Percentiles rank a stretch among this genome's conserved stretches.
Evolutionary conservation across 2,797 vertebrate genomes (phyloP).

Genomic region (Aldrovandia affinis): DNA sequence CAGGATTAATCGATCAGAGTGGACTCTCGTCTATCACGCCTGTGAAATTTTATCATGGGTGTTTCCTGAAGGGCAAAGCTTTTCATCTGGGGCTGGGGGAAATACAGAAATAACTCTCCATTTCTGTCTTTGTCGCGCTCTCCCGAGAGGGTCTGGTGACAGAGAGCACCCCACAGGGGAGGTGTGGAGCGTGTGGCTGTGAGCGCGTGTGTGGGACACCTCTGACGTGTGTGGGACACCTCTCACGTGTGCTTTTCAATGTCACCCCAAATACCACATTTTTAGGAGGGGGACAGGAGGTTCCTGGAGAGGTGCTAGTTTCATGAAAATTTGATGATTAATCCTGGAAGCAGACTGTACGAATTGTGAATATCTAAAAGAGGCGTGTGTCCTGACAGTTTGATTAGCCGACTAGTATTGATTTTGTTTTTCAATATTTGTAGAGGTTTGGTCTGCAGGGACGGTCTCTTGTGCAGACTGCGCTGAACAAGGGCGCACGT

Average conservation of each 20-base stretch:
- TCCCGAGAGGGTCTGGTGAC: neutral
- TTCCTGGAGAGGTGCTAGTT: neutral
- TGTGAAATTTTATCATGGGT: neutral
- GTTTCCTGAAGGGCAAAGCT: conserved; percentile 1
- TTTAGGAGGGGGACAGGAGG: neutral
- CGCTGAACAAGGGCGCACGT: too few relatives aligned
- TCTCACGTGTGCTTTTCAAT: neutral
- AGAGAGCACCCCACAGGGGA: neutral
- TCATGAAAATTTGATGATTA: neutral
- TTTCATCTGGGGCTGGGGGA: neutral
- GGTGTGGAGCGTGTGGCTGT: neutral
- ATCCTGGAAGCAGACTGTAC: too few relatives aligned
- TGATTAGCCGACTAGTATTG: neutral
- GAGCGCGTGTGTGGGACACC: neutral
- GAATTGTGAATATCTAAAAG: too few relatives aligned
- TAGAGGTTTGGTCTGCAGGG: neutral
- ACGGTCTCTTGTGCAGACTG: too few relatives aligned
- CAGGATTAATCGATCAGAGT: neutral
- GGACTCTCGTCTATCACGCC: neutral
- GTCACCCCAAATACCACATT: neutral
- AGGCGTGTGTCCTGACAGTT: too few relatives aligned
- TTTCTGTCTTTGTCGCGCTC: neutral
- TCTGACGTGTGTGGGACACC: neutral
- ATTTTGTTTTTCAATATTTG: neutral
- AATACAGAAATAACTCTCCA: neutral